Conservation (phyloP, 2,797 vertebrate species). For the Cyprinodon diabolis region DNA sequence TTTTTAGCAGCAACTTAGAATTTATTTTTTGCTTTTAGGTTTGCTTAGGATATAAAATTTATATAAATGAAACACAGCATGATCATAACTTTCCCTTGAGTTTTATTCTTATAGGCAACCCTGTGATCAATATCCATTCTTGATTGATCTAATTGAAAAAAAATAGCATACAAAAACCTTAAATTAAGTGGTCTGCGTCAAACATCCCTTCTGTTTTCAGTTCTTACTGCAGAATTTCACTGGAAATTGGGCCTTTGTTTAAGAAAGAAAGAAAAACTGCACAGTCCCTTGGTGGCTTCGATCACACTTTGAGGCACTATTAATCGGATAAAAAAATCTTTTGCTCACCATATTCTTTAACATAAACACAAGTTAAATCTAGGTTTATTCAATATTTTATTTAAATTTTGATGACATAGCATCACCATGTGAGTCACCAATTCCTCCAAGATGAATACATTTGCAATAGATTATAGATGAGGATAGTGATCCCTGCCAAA, state of each 20-base stretch:
- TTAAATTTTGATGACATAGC: slow-evolving; percentile 7
- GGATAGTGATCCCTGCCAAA: slow-evolving; percentile 22
- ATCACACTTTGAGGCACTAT: not conserved
- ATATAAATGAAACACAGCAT: not conserved
- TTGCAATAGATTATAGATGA: slow-evolving; percentile 18
- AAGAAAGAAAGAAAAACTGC: not conserved
- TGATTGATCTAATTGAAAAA: not conserved
- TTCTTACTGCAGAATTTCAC: not conserved
- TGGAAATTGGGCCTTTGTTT: not conserved
- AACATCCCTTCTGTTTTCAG: slow-evolving; percentile 4
- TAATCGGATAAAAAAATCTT: not conserved
- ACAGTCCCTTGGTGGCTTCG: not conserved
- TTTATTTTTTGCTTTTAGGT: not conserved
- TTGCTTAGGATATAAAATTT: not conserved
- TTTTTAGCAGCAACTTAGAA: not conserved
- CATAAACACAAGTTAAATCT: not conserved
- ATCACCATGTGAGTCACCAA: slow-evolving; percentile 6
- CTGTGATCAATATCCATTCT: not conserved
- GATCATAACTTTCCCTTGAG: not conserved
- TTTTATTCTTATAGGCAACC: not conserved
- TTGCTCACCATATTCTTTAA: not conserved
- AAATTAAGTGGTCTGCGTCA: not conserved
- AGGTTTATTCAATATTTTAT: not conserved
- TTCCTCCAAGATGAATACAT: not conserved
- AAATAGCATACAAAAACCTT: not conserved